Evolutionary conservation across 2,113 vertebrate species (phyloP).

Genomic region (Hepsetus odoe): DNA sequence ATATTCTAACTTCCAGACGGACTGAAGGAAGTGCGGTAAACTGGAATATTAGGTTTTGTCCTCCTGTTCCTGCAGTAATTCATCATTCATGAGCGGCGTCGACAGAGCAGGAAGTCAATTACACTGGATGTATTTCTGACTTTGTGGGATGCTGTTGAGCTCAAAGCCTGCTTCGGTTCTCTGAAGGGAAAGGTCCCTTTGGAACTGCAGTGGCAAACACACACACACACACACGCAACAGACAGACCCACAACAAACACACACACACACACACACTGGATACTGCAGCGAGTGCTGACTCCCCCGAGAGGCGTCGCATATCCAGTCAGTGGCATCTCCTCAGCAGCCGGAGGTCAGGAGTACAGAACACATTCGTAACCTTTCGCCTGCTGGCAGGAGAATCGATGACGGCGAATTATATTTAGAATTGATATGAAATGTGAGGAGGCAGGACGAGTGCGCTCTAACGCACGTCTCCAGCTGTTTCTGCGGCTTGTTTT

Average conservation of each 20-base stretch:
- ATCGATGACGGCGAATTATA: slow-evolving; percentile 65
- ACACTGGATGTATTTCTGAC: slow-evolving; percentile 71
- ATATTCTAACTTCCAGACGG: background rate
- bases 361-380: slow-evolving; percentile 59
- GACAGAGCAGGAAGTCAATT: slow-evolving; percentile 75
- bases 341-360: slow-evolving; percentile 60
- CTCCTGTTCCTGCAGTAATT: slow-evolving; percentile 64
- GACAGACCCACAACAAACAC: slow-evolving; percentile 69
- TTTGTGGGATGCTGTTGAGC: slow-evolving; percentile 65
- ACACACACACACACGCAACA: slow-evolving; percentile 69
- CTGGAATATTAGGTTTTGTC: slow-evolving; percentile 48
- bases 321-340: slow-evolving; percentile 49
- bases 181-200: slow-evolving; percentile 57
- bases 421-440: slow-evolving; percentile 60
- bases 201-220: slow-evolving; percentile 64
- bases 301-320: slow-evolving; percentile 62
- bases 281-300: slow-evolving; percentile 57
- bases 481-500: background rate
- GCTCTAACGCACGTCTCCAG: slow-evolving; percentile 15
- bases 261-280: slow-evolving; percentile 67
- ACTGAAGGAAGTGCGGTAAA: slow-evolving; percentile 2
- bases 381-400: slow-evolving; percentile 64
- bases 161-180: slow-evolving; percentile 62
- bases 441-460: slow-evolving; percentile 59
- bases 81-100: slow-evolving; percentile 66